These are phyloP conservation scores for Thymallus thymallus DNA, from an alignment of 2,113 vertebrate species.

Conservation along the genomic window DNA sequence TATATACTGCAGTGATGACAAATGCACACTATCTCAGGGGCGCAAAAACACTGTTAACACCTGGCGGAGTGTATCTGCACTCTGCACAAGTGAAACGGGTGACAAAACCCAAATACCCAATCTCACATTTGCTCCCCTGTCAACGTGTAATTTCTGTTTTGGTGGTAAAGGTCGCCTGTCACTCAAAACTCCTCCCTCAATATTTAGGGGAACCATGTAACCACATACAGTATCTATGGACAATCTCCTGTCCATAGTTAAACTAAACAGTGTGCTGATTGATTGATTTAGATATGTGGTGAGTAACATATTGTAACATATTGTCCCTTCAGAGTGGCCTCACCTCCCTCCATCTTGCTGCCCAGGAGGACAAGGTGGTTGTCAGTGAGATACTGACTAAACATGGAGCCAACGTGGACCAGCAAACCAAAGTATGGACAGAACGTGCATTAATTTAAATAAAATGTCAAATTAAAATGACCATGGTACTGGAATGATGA, in stretches of 20 bases:
- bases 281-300: background rate
- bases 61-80: background rate
- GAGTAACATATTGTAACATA: constrained; percentile 3
- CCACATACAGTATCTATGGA: no score
- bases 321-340: constrained; percentile 84
- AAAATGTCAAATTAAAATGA: no score
- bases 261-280: background rate
- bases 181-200: background rate
- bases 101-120: no score
- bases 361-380: constrained; percentile 92
- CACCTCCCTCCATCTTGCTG: constrained; percentile 91
- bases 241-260: background rate
- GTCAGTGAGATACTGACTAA: constrained; percentile 86
- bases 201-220: no score
- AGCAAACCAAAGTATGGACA: constrained; percentile 87
- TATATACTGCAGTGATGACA: background rate
- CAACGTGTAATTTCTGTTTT: background rate
- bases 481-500: background rate
- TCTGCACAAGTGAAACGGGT: no score
- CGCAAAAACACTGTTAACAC: background rate
- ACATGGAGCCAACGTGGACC: constrained; percentile 84
- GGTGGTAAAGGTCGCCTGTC: background rate
- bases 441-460: no score
- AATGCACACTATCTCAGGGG: background rate
- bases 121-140: background rate